Conservation (phyloP, 2,888 invertebrate species). For the Tyria jacobaeae region DNA sequence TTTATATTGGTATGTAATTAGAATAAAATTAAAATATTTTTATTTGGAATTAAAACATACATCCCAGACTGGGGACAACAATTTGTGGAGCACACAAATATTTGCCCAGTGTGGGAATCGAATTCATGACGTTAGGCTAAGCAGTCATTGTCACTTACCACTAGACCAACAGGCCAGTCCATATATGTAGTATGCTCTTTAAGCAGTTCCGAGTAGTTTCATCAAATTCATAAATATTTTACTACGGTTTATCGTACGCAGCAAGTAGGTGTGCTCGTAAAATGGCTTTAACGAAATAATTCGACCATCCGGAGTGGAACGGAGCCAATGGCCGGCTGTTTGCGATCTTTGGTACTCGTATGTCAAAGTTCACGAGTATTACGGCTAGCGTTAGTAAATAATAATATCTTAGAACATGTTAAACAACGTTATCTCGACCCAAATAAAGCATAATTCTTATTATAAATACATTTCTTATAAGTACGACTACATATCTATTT, state of each 20-base stretch:
- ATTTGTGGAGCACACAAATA: no score
- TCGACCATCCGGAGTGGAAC: constrained; percentile 24
- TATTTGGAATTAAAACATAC: no score
- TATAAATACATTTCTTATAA: no score
- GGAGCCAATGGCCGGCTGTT: constrained; percentile 23
- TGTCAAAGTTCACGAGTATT: background rate
- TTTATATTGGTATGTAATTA: no score
- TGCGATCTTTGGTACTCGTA: constrained; percentile 12
- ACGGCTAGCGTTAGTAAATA: background rate
- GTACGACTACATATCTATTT: no score
- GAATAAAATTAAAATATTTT: no score
- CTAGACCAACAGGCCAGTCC: background rate
- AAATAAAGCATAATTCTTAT: no score
- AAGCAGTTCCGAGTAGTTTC: background rate
- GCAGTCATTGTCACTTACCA: no score
- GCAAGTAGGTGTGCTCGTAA: constrained; percentile 26
- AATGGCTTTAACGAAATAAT: constrained; percentile 44
- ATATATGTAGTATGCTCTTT: no score
- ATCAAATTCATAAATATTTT: background rate
- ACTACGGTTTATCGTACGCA: background rate
- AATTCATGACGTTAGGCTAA: no score
- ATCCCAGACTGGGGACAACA: no score
- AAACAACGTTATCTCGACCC: background rate
- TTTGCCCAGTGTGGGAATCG: no score
- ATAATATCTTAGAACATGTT: background rate